Base-by-base conservation (phyloP, 2,888 invertebrate genomes). In the Cheilosia soror region DNA sequence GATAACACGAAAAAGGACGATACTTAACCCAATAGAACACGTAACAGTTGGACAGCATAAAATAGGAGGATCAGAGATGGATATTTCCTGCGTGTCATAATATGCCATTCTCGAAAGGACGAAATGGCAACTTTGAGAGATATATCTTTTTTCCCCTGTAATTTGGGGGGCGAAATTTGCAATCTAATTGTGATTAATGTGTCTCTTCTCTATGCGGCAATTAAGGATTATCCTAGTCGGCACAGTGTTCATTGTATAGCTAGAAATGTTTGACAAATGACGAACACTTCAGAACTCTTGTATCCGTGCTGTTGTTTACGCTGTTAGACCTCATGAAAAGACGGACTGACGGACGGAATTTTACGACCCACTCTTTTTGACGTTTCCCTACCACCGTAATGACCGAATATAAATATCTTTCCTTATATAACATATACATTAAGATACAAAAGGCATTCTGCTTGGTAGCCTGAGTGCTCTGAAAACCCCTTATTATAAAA, bases 1-100 rank as follows among this genome's bases (percentile, higher is more conserved):
- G 29, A 62, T 62, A 44, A 62, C 62, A 62, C n/a, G 44, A 47
- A 62, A 62, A 62, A 44, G 62, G 62, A 62, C 15, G 44, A 47
- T 1, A 29, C 15, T 29, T 15, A 15, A 44, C 9, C 3, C n/a
- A 42, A 42, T 60, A 7, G 6, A 13, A 47, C 29, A 29, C 27
- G 44, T 25, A 40, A 37, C 5, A 42, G 27, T 42, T 42, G 25
- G n/a, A 42, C 5, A 13, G 37, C 37, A 65, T 27, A 25, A 15
- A 65, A 65, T 33, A 25, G 49, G 49, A 27, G 49, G 25, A 20
- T 15, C 29, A 15, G 25, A 11, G 25, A 51, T 11, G 40, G 27
- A 58, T 25, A 40, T 37, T 4, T 11, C 37, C 37, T 2, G 29
- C 29, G 37, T 11, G 37, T 37, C 4, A 11, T 37, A 37, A 37